Evolutionary conservation across 1,140 invertebrate genomes (phyloP).

Genomic region (Papilio aristodemus): DNA sequence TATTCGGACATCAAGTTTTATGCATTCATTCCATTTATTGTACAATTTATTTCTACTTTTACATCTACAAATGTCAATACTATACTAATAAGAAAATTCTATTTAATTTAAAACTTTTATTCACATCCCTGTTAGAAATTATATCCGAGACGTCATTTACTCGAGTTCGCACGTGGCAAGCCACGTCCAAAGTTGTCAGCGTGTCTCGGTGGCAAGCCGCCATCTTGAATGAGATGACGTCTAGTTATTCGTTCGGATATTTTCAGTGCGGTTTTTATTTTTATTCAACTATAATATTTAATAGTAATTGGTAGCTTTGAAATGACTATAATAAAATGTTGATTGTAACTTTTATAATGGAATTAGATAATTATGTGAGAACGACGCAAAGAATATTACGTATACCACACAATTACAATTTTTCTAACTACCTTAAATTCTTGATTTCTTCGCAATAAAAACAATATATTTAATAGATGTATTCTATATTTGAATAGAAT

Average conservation of each 20-base stretch:
- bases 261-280: conserved; percentile 39
- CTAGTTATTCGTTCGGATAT: conserved; percentile 46
- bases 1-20: conserved; percentile 8
- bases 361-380: too few species aligned
- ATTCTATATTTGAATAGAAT: too few species aligned
- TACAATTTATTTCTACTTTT: background rate
- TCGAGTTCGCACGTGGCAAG: conserved; percentile 58
- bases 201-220: conserved; percentile 49
- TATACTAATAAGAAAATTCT: background rate
- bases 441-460: too few species aligned
- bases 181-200: conserved; percentile 57
- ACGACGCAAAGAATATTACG: too few species aligned
- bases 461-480: too few species aligned
- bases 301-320: background rate
- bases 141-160: conserved; percentile 50
- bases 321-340: background rate
- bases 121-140: conserved; percentile 39
- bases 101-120: background rate
- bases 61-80: background rate
- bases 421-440: too few species aligned
- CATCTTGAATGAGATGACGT: conserved; percentile 65
- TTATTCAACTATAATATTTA: background rate
- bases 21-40: background rate
- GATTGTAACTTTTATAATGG: background rate
- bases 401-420: too few species aligned